phyloP scores from a whole-genome alignment of 2,797 vertebrate species.

The Rhynchonycteris naso region DNA sequence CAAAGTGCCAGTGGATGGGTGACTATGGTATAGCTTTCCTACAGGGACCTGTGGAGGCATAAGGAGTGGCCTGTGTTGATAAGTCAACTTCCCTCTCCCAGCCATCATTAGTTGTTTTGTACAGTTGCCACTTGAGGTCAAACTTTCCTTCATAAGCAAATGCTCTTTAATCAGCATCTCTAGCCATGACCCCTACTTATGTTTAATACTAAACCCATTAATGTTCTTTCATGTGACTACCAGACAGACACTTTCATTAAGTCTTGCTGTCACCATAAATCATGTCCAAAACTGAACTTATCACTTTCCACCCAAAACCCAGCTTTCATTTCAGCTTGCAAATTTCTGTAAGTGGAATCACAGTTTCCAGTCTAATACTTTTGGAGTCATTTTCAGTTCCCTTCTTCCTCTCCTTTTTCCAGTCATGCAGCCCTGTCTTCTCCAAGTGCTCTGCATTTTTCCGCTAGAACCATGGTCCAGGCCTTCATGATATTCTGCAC shows the following conservation, averaged over 20 bases:
- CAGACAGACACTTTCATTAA: slow-evolving; percentile 4
- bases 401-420: neutral
- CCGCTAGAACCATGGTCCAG: neutral
- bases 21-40: neutral
- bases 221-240: neutral
- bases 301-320: neutral
- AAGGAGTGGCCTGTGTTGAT: neutral
- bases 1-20: neutral
- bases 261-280: neutral
- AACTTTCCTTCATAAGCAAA: slow-evolving; percentile 7
- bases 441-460: neutral
- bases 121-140: neutral
- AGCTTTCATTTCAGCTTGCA: slow-evolving; percentile 1
- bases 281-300: neutral
- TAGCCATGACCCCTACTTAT: neutral
- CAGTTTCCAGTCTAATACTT: neutral
- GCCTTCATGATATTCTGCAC: neutral
- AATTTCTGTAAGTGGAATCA: neutral
- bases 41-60: neutral
- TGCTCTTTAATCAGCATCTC: neutral
- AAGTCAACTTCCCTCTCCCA: neutral
- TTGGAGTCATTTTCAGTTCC: neutral
- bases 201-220: neutral
- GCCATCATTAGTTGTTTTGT: neutral
- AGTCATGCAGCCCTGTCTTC: neutral